A percentile compares a stretch with the other conserved stretches of the same genome.
Conservation (phyloP, 2,888 invertebrate genomes). For the Dendrolimus houi region DNA sequence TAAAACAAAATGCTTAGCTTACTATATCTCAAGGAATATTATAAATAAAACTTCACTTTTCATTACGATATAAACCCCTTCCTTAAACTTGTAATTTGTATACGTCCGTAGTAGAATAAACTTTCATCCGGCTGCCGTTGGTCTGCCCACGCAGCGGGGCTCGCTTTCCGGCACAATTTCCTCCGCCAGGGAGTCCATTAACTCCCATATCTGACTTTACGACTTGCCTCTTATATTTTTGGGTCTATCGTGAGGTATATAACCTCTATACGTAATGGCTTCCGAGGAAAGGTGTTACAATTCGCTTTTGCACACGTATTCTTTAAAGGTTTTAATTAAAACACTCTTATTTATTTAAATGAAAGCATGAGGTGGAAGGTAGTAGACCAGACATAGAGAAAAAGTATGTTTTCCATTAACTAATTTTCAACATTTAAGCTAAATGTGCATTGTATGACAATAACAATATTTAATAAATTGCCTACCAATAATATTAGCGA, state of each 20-base stretch:
- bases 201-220: constrained; percentile 2
- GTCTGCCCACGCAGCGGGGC: background rate
- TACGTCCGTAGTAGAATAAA: background rate
- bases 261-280: background rate
- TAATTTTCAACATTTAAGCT: too few species aligned
- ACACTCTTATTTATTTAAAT: too few species aligned
- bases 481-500: too few species aligned
- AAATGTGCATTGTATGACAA: too few species aligned
- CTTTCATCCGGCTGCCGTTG: background rate
- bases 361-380: too few species aligned
- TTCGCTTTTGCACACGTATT: background rate
- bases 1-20: too few species aligned
- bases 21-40: background rate
- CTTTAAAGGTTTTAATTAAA: too few species aligned
- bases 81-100: background rate
- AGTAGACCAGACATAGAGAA: too few species aligned
- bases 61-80: background rate
- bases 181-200: background rate
- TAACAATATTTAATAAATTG: too few species aligned
- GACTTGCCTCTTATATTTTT: background rate
- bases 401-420: too few species aligned
- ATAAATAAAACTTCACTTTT: background rate
- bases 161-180: background rate
- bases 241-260: background rate
- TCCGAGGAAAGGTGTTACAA: background rate